These are phyloP conservation scores for Oligia latruncula DNA, from an alignment of 2,888 invertebrate species.

Conservation along the genomic window DNA sequence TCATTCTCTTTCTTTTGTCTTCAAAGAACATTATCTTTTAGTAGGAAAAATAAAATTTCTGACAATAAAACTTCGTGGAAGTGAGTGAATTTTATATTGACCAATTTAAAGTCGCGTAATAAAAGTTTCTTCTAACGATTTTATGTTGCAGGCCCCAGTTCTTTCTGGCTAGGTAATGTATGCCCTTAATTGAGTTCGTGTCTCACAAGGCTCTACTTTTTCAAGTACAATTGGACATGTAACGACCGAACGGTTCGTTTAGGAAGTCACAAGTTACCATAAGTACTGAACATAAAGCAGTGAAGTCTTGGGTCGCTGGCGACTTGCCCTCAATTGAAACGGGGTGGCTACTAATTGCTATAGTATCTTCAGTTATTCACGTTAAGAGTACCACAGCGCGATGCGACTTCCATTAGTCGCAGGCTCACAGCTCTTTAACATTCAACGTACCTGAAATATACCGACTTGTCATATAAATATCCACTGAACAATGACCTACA, in stretches of 20 bases:
- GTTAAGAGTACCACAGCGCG: constrained; percentile 57
- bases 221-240: constrained; percentile 56
- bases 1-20: constrained; percentile 58
- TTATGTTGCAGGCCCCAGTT: constrained; percentile 62
- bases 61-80: constrained; percentile 67
- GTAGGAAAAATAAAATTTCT: constrained; percentile 62
- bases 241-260: constrained; percentile 54
- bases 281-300: constrained; percentile 67
- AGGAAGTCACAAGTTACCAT: constrained; percentile 66
- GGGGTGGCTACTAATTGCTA: constrained; percentile 75
- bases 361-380: constrained; percentile 78
- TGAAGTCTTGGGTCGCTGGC: constrained; percentile 64
- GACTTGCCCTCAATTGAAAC: constrained; percentile 72
- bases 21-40: constrained; percentile 53
- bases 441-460: not conserved
- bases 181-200: constrained; percentile 62
- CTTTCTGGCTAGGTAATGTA: constrained; percentile 56
- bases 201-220: constrained; percentile 55
- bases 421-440: constrained; percentile 56
- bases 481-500: constrained; percentile 56
- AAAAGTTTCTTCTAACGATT: constrained; percentile 70
- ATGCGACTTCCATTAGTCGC: constrained; percentile 66
- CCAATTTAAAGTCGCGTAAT: constrained; percentile 72
- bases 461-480: constrained; percentile 18
- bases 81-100: constrained; percentile 71